Evolutionary conservation across 2,888 invertebrate species (phyloP).

Genomic region (Sarcophaga subvicina): DNA sequence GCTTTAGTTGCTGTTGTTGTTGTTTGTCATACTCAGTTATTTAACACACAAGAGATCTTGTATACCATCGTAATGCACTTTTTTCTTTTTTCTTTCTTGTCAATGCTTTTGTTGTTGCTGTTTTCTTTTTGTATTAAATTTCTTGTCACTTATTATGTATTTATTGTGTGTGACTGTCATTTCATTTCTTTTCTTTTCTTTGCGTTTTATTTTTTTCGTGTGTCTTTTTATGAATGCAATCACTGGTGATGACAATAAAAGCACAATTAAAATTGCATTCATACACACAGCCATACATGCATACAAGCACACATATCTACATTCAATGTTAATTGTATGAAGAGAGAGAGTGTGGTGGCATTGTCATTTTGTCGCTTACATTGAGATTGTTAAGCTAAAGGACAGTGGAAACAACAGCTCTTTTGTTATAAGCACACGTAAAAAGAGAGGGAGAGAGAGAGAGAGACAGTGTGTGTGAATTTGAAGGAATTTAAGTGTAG

Average conservation of each 20-base stretch:
- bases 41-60: too few species aligned
- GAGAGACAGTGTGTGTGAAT: too few species aligned
- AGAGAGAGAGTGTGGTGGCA: neutral
- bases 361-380: neutral
- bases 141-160: constrained; percentile 1
- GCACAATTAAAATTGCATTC: constrained; percentile 68
- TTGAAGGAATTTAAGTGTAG: too few species aligned
- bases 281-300: constrained; percentile 1
- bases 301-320: too few species aligned
- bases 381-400: neutral
- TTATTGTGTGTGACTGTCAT: neutral
- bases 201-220: neutral
- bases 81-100: neutral
- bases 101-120: neutral
- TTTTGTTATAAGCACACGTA: too few species aligned
- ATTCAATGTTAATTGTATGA: neutral
- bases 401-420: neutral
- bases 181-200: neutral
- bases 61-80: neutral
- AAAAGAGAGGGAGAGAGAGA: too few species aligned
- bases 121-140: neutral
- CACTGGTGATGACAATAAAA: constrained; percentile 58
- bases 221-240: constrained; percentile 50
- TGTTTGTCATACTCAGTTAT: too few species aligned
- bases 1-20: too few species aligned